Percentiles rank a stretch among this genome's conserved stretches.
These are phyloP conservation scores for Oreortyx pictus DNA, from an alignment of 2,797 vertebrate species.

Conservation along the genomic window DNA sequence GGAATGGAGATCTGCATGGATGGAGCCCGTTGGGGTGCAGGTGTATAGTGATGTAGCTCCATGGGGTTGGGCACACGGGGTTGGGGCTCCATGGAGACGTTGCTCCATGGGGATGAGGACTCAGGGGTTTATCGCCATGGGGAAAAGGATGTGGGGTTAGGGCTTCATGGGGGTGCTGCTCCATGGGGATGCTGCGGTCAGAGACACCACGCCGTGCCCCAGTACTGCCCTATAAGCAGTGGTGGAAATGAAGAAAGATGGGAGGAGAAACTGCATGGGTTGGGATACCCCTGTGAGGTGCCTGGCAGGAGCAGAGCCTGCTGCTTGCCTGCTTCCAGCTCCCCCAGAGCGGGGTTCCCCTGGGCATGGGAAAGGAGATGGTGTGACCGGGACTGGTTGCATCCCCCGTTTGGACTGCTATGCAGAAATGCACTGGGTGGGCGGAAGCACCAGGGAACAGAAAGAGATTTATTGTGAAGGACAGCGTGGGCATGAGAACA, in stretches of 20 bases:
- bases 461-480: neutral
- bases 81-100: neutral
- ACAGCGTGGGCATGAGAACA: neutral
- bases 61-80: too few species aligned
- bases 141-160: neutral
- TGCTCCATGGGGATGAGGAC: neutral
- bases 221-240: neutral
- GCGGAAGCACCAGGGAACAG: accelerated
- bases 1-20: too few species aligned
- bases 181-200: neutral
- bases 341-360: accelerated
- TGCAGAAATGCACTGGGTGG: accelerated
- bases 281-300: neutral
- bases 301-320: neutral
- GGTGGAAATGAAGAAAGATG: neutral
- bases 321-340: neutral
- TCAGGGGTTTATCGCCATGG: too few species aligned
- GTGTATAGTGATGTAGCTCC: too few species aligned
- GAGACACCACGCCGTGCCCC: neutral
- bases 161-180: neutral
- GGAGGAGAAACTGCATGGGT: neutral
- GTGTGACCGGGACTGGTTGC: accelerated
- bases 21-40: too few species aligned
- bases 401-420: neutral
- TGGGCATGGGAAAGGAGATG: neutral